Percentiles rank a stretch among this genome's conserved stretches.
Conservation (phyloP, 1,140 invertebrate species). For the Thaumatotibia leucotreta region DNA sequence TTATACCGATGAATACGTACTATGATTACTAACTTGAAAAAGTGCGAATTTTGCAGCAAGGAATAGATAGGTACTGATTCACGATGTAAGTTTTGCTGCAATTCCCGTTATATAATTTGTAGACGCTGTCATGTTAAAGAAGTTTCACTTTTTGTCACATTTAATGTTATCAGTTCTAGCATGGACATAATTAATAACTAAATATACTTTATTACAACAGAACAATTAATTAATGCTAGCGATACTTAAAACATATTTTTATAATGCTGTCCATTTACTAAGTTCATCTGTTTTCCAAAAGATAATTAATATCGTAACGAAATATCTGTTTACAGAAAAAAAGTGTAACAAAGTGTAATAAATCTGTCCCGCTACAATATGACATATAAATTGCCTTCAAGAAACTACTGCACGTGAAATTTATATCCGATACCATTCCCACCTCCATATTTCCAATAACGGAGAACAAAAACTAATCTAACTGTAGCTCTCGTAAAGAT, state of each 20-base stretch:
- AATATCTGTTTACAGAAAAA: too few species aligned
- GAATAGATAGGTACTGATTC: constrained; percentile 17
- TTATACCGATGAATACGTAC: background rate
- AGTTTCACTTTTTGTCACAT: too few species aligned
- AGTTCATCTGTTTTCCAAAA: too few species aligned
- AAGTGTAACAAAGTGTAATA: background rate
- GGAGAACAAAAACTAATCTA: constrained; percentile 64
- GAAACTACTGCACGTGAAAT: background rate
- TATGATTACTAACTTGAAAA: background rate
- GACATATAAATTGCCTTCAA: constrained; percentile 16
- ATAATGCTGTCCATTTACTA: too few species aligned
- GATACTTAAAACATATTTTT: too few species aligned
- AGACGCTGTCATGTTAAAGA: too few species aligned
- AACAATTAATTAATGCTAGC: too few species aligned
- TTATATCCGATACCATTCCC: constrained; percentile 14
- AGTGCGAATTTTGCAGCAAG: background rate
- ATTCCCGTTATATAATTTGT: too few species aligned
- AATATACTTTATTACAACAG: too few species aligned
- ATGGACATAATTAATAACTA: too few species aligned
- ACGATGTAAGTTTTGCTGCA: constrained; percentile 16
- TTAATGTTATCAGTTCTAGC: too few species aligned
- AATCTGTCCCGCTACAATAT: background rate
- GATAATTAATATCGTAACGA: too few species aligned
- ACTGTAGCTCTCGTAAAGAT: constrained; percentile 62
- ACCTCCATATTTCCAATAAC: constrained; percentile 51